These are phyloP conservation scores for Drosophila cardini DNA, from an alignment of 1,140 invertebrate species.

Conservation along the genomic window DNA sequence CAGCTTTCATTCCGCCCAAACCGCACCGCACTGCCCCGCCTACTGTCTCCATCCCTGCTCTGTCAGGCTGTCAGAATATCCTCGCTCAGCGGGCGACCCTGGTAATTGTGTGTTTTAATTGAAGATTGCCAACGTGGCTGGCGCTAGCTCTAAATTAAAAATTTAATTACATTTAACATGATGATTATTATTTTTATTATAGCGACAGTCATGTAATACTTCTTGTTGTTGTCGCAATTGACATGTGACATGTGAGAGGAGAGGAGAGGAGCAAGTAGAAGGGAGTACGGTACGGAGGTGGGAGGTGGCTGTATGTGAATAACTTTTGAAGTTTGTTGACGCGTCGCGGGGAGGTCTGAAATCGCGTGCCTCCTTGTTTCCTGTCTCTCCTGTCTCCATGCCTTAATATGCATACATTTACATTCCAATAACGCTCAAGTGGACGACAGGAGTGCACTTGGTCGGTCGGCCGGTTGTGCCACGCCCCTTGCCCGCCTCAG, in stretches of 20 bases:
- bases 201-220: neutral
- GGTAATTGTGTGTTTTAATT: constrained; percentile 80
- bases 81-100: constrained; percentile 52
- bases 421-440: constrained; percentile 83
- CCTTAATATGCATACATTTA: constrained; percentile 80
- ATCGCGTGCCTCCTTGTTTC: constrained; percentile 19
- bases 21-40: neutral
- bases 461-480: constrained; percentile 26
- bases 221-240: constrained; percentile 26
- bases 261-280: neutral
- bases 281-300: neutral
- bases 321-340: constrained; percentile 76
- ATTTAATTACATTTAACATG: constrained; percentile 82
- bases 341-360: constrained; percentile 43
- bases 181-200: constrained; percentile 62
- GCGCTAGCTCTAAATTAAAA: constrained; percentile 75
- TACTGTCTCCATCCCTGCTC: neutral
- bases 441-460: constrained; percentile 77
- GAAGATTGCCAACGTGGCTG: constrained; percentile 70
- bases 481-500: constrained; percentile 34
- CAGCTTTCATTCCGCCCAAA: neutral
- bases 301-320: constrained; percentile 51
- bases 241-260: constrained; percentile 22
- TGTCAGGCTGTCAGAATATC: neutral
- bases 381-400: constrained; percentile 6